phyloP scores from a whole-genome alignment of 2,113 vertebrate genomes.

The Capreolus pygargus region DNA sequence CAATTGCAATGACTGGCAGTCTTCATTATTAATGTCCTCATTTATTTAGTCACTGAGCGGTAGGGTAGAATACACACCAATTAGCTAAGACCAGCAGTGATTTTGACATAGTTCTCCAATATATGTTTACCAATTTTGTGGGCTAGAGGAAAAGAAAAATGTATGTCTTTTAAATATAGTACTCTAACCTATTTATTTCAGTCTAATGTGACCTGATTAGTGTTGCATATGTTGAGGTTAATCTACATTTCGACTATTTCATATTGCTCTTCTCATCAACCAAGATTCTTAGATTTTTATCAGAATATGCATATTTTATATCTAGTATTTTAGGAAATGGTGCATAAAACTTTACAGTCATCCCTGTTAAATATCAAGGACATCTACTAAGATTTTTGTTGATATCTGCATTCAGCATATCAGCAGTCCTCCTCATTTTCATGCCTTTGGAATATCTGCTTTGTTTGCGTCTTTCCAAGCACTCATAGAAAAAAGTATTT shows the following conservation, averaged over 20 bases:
- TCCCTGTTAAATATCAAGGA: not conserved
- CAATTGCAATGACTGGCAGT: not conserved
- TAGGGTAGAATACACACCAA: not conserved
- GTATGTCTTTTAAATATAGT: not conserved
- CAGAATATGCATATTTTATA: not conserved
- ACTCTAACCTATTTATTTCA: not conserved
- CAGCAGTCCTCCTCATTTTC: not conserved
- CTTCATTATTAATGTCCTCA: not conserved
- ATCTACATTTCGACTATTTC: not conserved
- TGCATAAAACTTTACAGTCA: not conserved
- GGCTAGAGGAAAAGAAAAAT: not conserved
- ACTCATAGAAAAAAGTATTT: not conserved
- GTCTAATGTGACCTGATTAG: not conserved
- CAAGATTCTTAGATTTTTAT: not conserved
- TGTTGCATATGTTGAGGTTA: not conserved
- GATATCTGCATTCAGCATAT: not conserved
- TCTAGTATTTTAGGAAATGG: not conserved
- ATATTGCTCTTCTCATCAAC: not conserved
- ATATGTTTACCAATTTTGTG: not conserved
- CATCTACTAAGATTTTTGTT: not conserved
- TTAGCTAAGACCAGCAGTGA: not conserved
- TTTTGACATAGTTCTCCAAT: not conserved
- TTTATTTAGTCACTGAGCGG: not conserved
- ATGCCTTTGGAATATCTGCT: not conserved
- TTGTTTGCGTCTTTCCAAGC: not conserved